Percentiles rank a stretch among this genome's conserved stretches.
Conservation (phyloP, 2,113 vertebrate species). For the Acanthochromis polyacanthus region DNA sequence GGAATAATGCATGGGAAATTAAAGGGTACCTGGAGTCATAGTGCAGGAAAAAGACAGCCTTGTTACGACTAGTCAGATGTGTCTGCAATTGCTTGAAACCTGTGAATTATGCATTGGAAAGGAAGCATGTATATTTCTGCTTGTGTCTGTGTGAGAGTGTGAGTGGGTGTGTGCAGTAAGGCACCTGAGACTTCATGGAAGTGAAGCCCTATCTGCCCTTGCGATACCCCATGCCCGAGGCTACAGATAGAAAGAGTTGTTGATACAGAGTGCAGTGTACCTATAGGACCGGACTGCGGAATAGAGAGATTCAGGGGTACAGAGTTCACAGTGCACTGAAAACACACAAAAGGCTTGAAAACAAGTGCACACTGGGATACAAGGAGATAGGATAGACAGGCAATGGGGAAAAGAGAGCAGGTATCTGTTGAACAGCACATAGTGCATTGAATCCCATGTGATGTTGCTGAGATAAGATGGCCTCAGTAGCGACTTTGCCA, state of each 20-base stretch:
- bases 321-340: slow-evolving; percentile 54
- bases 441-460: slow-evolving; percentile 33
- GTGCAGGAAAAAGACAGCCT: slow-evolving; percentile 28
- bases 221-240: slow-evolving; percentile 39
- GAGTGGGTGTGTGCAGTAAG: slow-evolving; percentile 18
- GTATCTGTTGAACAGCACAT: slow-evolving; percentile 31
- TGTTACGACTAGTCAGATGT: slow-evolving; percentile 15
- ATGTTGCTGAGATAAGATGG: slow-evolving; percentile 27
- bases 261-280: slow-evolving; percentile 40
- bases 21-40: slow-evolving; percentile 24
- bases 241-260: slow-evolving; percentile 54
- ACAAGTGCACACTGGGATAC: slow-evolving; percentile 13
- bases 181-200: slow-evolving; percentile 56
- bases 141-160: slow-evolving; percentile 9
- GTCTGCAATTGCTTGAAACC: slow-evolving; percentile 34
- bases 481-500: slow-evolving; percentile 13
- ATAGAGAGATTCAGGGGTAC: slow-evolving; percentile 42
- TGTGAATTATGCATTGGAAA: slow-evolving; percentile 52
- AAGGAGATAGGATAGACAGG: slow-evolving; percentile 11
- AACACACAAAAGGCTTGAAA: slow-evolving; percentile 45
- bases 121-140: slow-evolving; percentile 27
- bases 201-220: slow-evolving; percentile 41
- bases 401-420: slow-evolving; percentile 8
- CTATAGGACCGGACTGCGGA: slow-evolving; percentile 51
- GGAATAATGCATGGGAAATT: slow-evolving; percentile 48